Conservation (phyloP, 37 sponge, comb jelly and placozoan species). For the Mnemiopsis leidyi region DNA sequence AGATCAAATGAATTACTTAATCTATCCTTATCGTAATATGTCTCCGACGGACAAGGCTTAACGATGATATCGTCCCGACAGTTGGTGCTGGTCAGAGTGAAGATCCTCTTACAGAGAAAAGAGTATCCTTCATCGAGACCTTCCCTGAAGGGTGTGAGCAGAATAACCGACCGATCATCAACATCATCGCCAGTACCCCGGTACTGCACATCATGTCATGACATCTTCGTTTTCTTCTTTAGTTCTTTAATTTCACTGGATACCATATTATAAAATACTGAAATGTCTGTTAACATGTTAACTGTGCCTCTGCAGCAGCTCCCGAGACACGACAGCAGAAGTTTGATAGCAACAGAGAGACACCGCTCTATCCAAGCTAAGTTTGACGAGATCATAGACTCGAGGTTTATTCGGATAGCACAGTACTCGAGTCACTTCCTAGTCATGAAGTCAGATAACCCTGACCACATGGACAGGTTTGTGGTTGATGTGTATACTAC, state of each 20-base stretch:
- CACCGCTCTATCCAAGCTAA: not conserved
- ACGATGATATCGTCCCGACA: too few species aligned
- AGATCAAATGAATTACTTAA: too few species aligned
- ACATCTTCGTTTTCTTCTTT: not conserved
- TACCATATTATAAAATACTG: too few species aligned
- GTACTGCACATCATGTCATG: not conserved
- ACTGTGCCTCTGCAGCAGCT: not conserved
- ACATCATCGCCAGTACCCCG: slow-evolving; percentile 23
- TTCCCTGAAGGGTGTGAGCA: not conserved
- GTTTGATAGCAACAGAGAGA: not conserved
- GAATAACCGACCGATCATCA: not conserved
- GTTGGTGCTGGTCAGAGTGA: not conserved
- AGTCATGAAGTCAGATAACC: not conserved
- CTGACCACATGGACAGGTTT: slow-evolving; percentile 18
- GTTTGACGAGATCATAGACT: slow-evolving; percentile 42
- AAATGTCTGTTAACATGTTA: too few species aligned
- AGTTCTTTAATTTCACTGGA: too few species aligned
- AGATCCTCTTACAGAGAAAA: not conserved
- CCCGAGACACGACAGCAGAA: not conserved
- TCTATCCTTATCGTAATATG: too few species aligned
- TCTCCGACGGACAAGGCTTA: too few species aligned
- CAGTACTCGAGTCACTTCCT: slow-evolving; percentile 17
- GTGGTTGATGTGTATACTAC: too few species aligned
- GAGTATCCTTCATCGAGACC: not conserved
- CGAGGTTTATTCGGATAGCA: slow-evolving; percentile 37